Evolutionary conservation across 2,113 vertebrate genomes (phyloP).

Genomic region (Entomyzon cyanotis): DNA sequence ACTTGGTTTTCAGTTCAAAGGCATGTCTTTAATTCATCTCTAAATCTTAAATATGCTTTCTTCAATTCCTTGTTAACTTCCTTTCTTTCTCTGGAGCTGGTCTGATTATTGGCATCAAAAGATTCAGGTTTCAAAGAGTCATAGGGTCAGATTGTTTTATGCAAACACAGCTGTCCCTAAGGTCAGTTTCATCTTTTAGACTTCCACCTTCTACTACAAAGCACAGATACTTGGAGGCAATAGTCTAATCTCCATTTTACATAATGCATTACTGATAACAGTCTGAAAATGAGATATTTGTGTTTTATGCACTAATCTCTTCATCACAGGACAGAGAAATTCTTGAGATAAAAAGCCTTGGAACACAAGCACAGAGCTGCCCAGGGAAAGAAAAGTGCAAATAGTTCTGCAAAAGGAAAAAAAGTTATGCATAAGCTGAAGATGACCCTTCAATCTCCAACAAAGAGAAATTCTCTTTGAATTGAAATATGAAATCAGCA

Average conservation of each 20-base stretch:
- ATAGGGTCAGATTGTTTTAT: not conserved
- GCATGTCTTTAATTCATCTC: not conserved
- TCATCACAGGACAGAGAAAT: not conserved
- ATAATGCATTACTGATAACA: not conserved
- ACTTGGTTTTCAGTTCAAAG: not conserved
- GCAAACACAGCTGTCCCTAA: not conserved
- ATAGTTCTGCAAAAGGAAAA: not conserved
- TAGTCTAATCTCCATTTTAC: conserved; percentile 1
- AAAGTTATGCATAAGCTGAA: not conserved
- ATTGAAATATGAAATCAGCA: not conserved
- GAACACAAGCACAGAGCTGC: not conserved
- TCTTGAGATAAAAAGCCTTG: not conserved
- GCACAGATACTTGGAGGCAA: not conserved
- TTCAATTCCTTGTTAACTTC: not conserved
- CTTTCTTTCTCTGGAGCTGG: not conserved
- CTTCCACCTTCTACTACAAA: not conserved
- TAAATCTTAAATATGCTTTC: not conserved
- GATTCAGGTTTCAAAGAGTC: not conserved
- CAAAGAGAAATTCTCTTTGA: not conserved
- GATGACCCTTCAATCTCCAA: not conserved
- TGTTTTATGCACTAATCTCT: not conserved
- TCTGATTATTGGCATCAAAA: not conserved
- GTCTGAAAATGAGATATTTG: not conserved
- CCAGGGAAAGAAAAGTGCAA: not conserved
- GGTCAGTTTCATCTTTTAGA: not conserved